These are phyloP conservation scores for Monodelphis domestica DNA, from an alignment of 2,797 vertebrate species.

Conservation along the genomic window DNA sequence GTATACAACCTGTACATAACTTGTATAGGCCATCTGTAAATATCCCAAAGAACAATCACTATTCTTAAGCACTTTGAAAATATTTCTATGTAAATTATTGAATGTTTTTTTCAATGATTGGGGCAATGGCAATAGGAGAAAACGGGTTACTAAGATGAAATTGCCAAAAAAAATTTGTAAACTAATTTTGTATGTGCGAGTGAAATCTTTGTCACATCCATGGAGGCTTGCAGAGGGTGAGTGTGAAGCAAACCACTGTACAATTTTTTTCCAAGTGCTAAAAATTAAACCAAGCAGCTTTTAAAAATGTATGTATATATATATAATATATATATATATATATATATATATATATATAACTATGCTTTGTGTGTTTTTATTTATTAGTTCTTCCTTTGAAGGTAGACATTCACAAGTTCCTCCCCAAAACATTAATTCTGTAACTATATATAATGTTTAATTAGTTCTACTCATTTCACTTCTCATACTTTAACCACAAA, in stretches of 20 bases:
- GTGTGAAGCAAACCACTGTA: constrained; percentile 84
- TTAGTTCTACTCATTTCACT: too few species aligned
- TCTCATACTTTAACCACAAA: too few species aligned
- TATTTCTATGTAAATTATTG: constrained; percentile 95
- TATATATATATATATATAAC: too few species aligned
- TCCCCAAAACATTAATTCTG: too few species aligned
- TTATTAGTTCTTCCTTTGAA: too few species aligned
- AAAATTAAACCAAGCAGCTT: constrained; percentile 82
- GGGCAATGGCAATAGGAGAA: constrained; percentile 92
- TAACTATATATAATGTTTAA: too few species aligned
- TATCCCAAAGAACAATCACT: constrained; percentile 92
- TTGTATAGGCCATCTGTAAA: constrained; percentile 93
- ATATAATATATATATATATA: too few species aligned
- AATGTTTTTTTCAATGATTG: constrained; percentile 93
- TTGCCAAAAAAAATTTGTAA: constrained; percentile 98
- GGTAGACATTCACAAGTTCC: too few species aligned
- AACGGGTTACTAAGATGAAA: constrained; percentile 92
- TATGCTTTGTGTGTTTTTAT: too few species aligned
- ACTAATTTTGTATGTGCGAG: constrained; percentile 91
- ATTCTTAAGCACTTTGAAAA: constrained; percentile 97
- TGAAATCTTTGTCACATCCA: constrained; percentile 81
- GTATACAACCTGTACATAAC: constrained; percentile 89
- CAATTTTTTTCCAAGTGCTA: constrained; percentile 81
- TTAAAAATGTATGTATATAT: too few species aligned
- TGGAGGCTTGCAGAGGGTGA: constrained; percentile 80